Evolutionary conservation across 2,797 vertebrate species (phyloP), one percentile per base, ranked within the genome.

Genomic region (Euthynnus affinis): DNA sequence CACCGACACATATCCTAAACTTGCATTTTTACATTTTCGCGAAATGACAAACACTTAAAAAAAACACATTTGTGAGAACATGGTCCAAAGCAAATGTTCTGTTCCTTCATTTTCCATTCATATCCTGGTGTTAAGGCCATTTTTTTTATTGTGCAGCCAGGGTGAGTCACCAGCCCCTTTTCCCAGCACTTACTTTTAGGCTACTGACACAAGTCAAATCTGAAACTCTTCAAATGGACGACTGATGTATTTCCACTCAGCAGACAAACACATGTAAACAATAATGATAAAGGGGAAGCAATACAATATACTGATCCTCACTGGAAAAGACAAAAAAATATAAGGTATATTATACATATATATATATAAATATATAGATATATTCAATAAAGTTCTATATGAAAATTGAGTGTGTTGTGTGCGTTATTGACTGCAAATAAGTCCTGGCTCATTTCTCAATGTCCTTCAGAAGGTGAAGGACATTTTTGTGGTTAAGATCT

Each of bases 341-440:
- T 56, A 82, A 62, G 53, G 59, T 79, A 84, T 75, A 84, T 59
- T 79, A 84, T 75, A 84, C 56, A 84, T 68, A 83, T 48, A 62
- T 65, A 88, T 78, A 81, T 81, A 89, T 82, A 78, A 52, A 88
- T 65, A 88, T 79, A 81, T 57, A 88, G 64, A 87, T 89, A 93
- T 87, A 93, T 92, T 89, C 88, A 93, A 94, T 94, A 94, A 94
- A 93, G 86, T 91, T 94, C 86, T 93, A 89, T 93, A 90, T 90
- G 86, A 91, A 89, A 85, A 65, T 20, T 2, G 22, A 10, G 67
- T 62, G 75, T 71, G 73, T 87, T 1, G 2, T 65, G 61, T 88
- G 61, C 15, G 6, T 90, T 78, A 59, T 81, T 85, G 9, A 44
- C 2, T 46, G n/a, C n/a, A 40, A 51, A 58, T 2, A 46, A 4